phyloP scores from a whole-genome alignment of 1,140 invertebrate species.

The Heliothis subflexa region DNA sequence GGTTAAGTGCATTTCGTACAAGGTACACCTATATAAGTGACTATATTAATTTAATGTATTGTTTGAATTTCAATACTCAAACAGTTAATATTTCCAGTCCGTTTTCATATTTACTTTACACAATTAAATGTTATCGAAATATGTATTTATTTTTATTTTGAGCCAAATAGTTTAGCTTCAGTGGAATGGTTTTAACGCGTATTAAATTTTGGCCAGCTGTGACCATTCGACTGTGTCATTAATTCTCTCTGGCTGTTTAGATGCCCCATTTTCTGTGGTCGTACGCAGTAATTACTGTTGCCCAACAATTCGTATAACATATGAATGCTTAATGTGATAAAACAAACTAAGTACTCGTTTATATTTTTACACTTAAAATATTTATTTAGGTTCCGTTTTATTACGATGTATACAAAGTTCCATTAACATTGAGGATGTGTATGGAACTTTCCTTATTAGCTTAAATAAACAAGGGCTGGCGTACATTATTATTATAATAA shows the following conservation, averaged over 20 bases:
- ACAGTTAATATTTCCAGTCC: too few species aligned
- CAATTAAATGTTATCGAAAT: background rate
- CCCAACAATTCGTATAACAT: constrained; percentile 7
- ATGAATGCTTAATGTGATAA: background rate
- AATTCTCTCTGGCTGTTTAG: constrained; percentile 18
- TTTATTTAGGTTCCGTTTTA: background rate
- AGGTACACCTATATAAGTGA: background rate
- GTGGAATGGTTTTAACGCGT: constrained; percentile 5
- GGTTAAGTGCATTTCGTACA: too few species aligned
- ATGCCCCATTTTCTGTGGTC: constrained; percentile 31
- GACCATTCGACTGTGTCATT: constrained; percentile 22
- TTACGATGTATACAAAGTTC: too few species aligned
- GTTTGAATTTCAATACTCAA: too few species aligned
- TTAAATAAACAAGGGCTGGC: background rate
- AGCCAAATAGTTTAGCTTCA: background rate
- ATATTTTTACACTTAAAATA: background rate
- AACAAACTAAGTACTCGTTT: background rate
- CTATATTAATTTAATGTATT: too few species aligned
- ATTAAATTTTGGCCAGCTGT: constrained; percentile 21
- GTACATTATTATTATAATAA: constrained; percentile 13
- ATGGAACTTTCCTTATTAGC: background rate
- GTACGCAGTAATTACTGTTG: constrained; percentile 21
- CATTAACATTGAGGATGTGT: background rate
- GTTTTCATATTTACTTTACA: background rate
- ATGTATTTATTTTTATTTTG: background rate